Evolutionary conservation across 2,113 vertebrate genomes (phyloP).

Genomic region (Puma concolor): DNA sequence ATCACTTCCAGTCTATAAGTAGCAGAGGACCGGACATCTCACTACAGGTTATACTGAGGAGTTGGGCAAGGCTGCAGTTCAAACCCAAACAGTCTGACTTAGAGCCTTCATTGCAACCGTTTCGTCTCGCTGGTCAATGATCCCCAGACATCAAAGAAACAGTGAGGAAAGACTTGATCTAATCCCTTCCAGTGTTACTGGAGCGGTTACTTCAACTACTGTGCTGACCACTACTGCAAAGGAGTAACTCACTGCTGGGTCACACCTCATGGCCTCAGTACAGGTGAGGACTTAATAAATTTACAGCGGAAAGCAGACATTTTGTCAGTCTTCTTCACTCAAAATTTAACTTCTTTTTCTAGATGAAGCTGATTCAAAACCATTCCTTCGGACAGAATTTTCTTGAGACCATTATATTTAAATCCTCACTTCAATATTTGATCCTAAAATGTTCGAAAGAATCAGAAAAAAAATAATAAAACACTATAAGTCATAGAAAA

Average conservation of each 20-base stretch:
- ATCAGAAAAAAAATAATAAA: not conserved
- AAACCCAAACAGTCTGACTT: not conserved
- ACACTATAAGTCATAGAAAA: not conserved
- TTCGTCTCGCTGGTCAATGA: not conserved
- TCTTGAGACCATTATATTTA: not conserved
- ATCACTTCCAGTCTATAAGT: too few species aligned
- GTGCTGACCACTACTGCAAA: not conserved
- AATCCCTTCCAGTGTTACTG: accelerated
- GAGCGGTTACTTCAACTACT: accelerated
- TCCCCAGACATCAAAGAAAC: not conserved
- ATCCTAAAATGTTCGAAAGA: constrained; percentile 1
- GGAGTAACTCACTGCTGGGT: too few species aligned
- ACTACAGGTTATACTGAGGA: not conserved
- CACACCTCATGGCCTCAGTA: not conserved
- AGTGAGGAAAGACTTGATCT: accelerated
- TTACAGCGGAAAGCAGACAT: not conserved
- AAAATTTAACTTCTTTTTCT: not conserved
- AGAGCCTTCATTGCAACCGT: not conserved
- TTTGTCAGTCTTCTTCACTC: not conserved
- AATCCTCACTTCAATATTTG: constrained; percentile 20
- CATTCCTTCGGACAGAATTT: not conserved
- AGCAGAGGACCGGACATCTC: too few species aligned
- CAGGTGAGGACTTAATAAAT: not conserved
- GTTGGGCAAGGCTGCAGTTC: not conserved
- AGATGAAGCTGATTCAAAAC: not conserved